Conservation (phyloP, 2,888 invertebrate genomes). For the Orthosia gothica region DNA sequence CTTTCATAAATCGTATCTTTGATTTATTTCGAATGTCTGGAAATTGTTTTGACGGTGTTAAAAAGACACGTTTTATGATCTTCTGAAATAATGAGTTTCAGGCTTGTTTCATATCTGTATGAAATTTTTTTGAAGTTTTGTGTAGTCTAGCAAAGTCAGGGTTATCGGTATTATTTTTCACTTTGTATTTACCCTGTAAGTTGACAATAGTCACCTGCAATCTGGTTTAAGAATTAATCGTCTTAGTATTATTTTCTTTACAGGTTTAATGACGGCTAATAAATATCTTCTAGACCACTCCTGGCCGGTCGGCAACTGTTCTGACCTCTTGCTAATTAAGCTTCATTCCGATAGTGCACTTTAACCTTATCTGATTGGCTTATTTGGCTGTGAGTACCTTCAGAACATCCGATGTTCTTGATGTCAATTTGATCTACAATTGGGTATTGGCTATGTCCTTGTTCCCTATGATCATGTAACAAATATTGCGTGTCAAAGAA, state of each 20-base stretch:
- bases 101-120: background rate
- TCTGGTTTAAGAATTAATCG: background rate
- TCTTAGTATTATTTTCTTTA: background rate
- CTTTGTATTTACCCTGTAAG: too few relatives aligned
- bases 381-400: conserved; percentile 39
- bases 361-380: conserved; percentile 37
- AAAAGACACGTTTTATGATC: background rate
- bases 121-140: background rate
- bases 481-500: background rate
- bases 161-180: background rate
- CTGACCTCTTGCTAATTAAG: conserved; percentile 27
- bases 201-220: background rate
- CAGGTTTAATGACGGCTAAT: too few relatives aligned
- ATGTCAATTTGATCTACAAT: conserved; percentile 38
- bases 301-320: conserved; percentile 12
- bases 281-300: background rate
- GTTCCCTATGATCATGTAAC: conserved; percentile 1
- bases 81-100: background rate
- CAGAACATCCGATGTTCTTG: conserved; percentile 10
- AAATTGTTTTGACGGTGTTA: too few relatives aligned
- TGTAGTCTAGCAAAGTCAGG: background rate
- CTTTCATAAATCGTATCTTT: too few relatives aligned
- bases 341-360: conserved; percentile 22
- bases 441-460: conserved; percentile 1
- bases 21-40: too few relatives aligned